Evolutionary conservation across 2,797 vertebrate genomes (phyloP).

Genomic region (Malurus splendens): DNA sequence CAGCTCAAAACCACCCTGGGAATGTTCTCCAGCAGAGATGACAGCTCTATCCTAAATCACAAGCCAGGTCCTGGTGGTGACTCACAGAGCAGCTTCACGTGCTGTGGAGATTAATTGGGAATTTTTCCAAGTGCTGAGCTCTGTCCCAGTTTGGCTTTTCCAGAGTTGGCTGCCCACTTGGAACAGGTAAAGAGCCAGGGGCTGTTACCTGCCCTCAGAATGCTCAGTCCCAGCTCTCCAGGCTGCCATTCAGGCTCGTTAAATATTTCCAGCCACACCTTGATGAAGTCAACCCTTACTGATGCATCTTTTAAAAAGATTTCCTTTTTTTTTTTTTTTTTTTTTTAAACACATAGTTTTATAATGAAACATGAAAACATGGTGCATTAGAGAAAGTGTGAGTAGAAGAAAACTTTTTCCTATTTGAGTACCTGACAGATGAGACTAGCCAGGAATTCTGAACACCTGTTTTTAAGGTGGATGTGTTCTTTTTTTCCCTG

Average conservation of each 20-base stretch:
- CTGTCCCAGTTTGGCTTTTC: not conserved
- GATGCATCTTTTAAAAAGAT: not conserved
- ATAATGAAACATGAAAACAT: not conserved
- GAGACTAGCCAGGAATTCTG: not conserved
- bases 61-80: not conserved
- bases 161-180: fast-evolving
- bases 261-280: conserved; percentile 21
- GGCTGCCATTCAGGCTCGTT: not conserved
- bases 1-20: not conserved
- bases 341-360: not conserved
- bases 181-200: not conserved
- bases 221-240: not conserved
- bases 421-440: not conserved
- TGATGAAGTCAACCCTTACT: not conserved
- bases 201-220: not conserved
- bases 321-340: not conserved
- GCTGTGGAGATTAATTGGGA: not conserved
- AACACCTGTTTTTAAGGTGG: not conserved
- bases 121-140: not conserved
- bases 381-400: not conserved
- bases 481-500: not conserved
- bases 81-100: not conserved
- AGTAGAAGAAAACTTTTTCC: not conserved
- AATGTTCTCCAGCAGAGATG: not conserved
- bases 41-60: not conserved